A percentile compares a stretch with the other conserved stretches of the same genome.
These are phyloP conservation scores for Nyctereutes procyonoides DNA, from an alignment of 2,113 vertebrate species.

Conservation along the genomic window DNA sequence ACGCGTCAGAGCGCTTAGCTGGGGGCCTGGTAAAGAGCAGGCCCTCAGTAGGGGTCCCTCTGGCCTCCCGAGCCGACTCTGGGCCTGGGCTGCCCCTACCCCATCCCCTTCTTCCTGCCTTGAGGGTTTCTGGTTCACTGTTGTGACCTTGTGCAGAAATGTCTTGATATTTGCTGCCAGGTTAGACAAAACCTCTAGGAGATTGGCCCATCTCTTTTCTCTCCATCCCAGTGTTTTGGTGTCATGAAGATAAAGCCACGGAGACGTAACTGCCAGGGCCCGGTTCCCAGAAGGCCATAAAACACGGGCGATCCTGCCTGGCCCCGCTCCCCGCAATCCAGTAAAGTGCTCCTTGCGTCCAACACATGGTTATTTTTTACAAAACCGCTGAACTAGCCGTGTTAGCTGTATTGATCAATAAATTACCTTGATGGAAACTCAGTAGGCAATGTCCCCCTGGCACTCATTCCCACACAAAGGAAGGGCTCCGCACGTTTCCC, in stretches of 20 bases:
- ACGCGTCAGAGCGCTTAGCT: background rate
- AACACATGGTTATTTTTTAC: constrained; percentile 73
- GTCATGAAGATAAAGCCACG: constrained; percentile 78
- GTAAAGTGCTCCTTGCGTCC: constrained; percentile 54
- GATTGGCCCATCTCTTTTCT: constrained; percentile 30
- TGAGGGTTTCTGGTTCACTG: background rate
- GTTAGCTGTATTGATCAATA: constrained; percentile 80
- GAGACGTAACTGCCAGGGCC: constrained; percentile 63
- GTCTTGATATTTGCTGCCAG: constrained; percentile 66
- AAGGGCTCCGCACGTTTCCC: constrained; percentile 12
- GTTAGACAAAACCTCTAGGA: constrained; percentile 62
- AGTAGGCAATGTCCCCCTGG: constrained; percentile 66
- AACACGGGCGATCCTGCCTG: background rate
- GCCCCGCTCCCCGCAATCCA: background rate
- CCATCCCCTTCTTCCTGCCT: background rate
- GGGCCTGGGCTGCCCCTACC: background rate
- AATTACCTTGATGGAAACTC: constrained; percentile 81
- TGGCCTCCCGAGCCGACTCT: background rate
- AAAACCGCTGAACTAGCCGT: constrained; percentile 80
- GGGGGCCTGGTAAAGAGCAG: background rate
- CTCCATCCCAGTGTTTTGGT: constrained; percentile 59
- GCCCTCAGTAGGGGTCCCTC: too few relatives aligned
- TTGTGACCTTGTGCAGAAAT: constrained; percentile 39
- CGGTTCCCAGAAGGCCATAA: constrained; percentile 75
- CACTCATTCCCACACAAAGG: constrained; percentile 56